Percentiles rank a stretch among this genome's conserved stretches.
Evolutionary conservation across 2,113 vertebrate species (phyloP).

Genomic region (Bufo gargarizans): DNA sequence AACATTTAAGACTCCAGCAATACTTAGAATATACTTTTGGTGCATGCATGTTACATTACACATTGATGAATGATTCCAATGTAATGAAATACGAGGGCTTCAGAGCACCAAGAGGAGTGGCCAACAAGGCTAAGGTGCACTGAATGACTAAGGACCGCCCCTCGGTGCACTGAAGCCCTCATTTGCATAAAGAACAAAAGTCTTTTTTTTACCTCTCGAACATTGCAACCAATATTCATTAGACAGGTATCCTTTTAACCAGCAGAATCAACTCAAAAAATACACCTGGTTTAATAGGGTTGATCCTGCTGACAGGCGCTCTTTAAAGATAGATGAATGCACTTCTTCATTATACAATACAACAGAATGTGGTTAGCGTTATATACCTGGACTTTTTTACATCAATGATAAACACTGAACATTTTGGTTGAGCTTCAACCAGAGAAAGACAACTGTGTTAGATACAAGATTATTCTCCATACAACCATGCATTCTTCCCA

Average conservation of each 20-base stretch:
- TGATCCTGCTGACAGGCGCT: too few relatives aligned
- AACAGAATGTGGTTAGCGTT: background rate
- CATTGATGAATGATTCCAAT: background rate
- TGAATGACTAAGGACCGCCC: too few relatives aligned
- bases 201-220: too few relatives aligned
- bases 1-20: background rate
- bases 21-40: background rate
- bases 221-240: too few relatives aligned
- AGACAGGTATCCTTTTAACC: too few relatives aligned
- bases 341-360: background rate
- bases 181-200: too few relatives aligned
- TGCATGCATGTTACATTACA: background rate
- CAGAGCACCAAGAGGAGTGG: too few relatives aligned
- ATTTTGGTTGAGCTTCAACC: background rate
- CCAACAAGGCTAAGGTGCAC: too few relatives aligned
- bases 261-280: too few relatives aligned
- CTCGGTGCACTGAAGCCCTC: too few relatives aligned
- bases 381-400: background rate
- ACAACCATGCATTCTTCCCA: background rate
- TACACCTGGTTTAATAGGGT: too few relatives aligned
- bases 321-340: background rate
- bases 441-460: background rate
- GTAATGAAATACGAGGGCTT: too few relatives aligned
- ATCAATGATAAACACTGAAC: background rate
- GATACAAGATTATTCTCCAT: slow-evolving; percentile 5